These are phyloP conservation scores for Salminus brasiliensis DNA, from an alignment of 2,113 vertebrate species.

Conservation along the genomic window DNA sequence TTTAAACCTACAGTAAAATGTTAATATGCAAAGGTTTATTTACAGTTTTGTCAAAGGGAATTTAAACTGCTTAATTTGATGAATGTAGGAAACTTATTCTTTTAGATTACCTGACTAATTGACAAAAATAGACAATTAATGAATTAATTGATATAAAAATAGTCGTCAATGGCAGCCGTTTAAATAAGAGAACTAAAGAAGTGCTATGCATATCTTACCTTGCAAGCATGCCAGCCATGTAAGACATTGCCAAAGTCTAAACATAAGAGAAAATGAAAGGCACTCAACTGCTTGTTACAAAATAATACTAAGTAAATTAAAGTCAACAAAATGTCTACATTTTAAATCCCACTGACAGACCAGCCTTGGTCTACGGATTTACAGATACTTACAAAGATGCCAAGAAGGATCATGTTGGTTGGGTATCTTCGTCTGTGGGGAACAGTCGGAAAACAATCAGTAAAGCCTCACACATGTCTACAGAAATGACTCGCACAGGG, in stretches of 20 bases:
- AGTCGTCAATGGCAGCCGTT: no score
- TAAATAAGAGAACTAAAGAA: neutral
- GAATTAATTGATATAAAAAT: no score
- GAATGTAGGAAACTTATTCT: no score
- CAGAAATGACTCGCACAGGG: neutral
- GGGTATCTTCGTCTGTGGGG: slow-evolving; percentile 55
- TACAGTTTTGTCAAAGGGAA: no score
- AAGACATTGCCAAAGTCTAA: slow-evolving; percentile 62
- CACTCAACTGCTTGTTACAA: neutral
- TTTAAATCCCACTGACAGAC: neutral
- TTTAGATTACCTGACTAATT: no score
- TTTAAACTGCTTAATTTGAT: no score
- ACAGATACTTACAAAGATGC: slow-evolving; percentile 59
- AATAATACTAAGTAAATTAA: neutral
- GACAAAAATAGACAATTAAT: no score
- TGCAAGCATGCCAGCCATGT: slow-evolving; percentile 63
- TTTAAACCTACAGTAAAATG: no score
- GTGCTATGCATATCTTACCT: slow-evolving; percentile 48
- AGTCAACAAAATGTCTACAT: no score
- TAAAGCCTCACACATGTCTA: neutral
- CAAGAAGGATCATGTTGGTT: slow-evolving; percentile 59
- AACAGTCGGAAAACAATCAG: slow-evolving; percentile 2
- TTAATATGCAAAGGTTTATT: no score
- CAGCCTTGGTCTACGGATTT: neutral
- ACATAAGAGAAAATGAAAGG: slow-evolving; percentile 6